These are phyloP conservation scores for Dynastes grantii DNA, from an alignment of 2,888 invertebrate genomes.

Conservation along the genomic window DNA sequence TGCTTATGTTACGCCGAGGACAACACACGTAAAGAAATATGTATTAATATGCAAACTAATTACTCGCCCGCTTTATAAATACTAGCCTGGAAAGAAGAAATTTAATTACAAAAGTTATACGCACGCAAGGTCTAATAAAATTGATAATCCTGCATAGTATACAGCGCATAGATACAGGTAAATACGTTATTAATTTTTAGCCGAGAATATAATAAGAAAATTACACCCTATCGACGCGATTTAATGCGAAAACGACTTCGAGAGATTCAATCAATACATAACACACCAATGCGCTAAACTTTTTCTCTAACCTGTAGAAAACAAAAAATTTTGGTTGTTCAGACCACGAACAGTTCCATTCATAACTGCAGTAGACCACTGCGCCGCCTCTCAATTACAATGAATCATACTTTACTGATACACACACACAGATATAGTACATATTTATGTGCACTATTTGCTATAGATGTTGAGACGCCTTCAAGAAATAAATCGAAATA, in stretches of 20 bases:
- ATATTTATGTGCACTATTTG: no score
- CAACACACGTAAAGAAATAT: slow-evolving; percentile 37
- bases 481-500: no score
- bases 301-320: no score
- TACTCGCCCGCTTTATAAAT: slow-evolving; percentile 47
- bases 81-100: slow-evolving; percentile 47
- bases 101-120: slow-evolving; percentile 50
- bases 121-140: slow-evolving; percentile 46
- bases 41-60: slow-evolving; percentile 51
- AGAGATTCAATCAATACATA: slow-evolving; percentile 45
- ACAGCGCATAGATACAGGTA: slow-evolving; percentile 22
- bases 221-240: slow-evolving; percentile 24
- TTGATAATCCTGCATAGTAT: slow-evolving; percentile 46
- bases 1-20: slow-evolving; percentile 18
- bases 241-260: slow-evolving; percentile 26
- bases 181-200: slow-evolving; percentile 49
- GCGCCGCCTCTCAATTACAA: no score
- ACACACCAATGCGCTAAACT: not conserved
- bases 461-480: no score
- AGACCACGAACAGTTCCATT: no score
- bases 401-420: no score
- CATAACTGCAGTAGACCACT: no score
- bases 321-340: no score
- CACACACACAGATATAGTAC: no score
- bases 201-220: slow-evolving; percentile 45